Base-by-base conservation (phyloP, 1,140 invertebrate species). In the Brachionus plicatilis region DNA sequence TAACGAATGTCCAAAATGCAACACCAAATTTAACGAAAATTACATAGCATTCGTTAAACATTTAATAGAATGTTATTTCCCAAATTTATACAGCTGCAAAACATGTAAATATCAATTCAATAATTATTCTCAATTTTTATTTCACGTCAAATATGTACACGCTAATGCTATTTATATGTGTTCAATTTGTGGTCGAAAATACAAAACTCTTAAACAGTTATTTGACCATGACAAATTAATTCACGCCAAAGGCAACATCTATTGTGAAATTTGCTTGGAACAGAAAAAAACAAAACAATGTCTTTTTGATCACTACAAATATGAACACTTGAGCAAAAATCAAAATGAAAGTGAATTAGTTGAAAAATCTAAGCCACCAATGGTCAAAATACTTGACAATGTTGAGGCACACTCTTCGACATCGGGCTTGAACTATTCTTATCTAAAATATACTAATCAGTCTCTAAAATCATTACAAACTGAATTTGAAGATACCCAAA, bases 201-300 rank as follows among this genome's bases (percentile, higher is more conserved):
- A 24, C 33, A 60, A 45, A 14, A 8, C 24, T 41, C 41, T 82
- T 24, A 82, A 68, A 41, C 33, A 82, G 8, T n/a, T 82, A 33
- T 27, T 66, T 24, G 53, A 82, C 27, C 79, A 82, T 82, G 79
- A 82, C n/a, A 27, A 65, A 82, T 68, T 82, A 20, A 82, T 82
- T 53, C 79, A 82, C 29, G 37, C 53, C 33, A 82, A 82, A 41
- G 14, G 14, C 12, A 65, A 45, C 17, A 9, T 45, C 17, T 82
- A 41, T 60, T 82, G 79, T 47, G 79, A 82, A 65, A 60, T 82
- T 43, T 82, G 79, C 17, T 43, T 27, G 56, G 79, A 66, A 17
- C 29, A 82, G n/a, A 12, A 14, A 20, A 82, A 82, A 17, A 43
- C 53, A 43, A 60, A 47, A 65, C 17, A 60, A 29, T 20, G 33